Evolutionary conservation across 2,113 vertebrate genomes (phyloP), one percentile per base, ranked within the genome.

Genomic region (Oryzias woworae): DNA sequence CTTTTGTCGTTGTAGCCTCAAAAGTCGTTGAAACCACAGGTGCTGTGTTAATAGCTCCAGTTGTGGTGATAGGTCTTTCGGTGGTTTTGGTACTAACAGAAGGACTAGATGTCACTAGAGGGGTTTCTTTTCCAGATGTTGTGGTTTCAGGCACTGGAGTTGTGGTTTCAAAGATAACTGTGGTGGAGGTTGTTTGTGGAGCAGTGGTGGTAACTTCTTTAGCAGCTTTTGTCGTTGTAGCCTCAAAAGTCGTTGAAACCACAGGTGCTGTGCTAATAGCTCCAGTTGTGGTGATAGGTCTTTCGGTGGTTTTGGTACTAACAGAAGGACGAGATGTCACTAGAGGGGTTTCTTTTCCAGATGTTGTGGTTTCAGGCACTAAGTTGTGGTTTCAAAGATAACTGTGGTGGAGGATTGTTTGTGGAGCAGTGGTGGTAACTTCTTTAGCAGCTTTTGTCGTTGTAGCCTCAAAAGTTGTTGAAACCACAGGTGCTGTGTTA

Each of bases 341-440:
- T 17, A 42, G 14, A 18, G 31, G 8, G 8, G 16, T 41, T 42
- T 36, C 17, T 14, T 0, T 6, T 18, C 41, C 13, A 5, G 13
- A 6, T 20, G 43, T 24, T 17, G 14, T 14, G 4, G 5, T 14
- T n/a, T 1, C 20, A 15, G 46, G 14, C 2, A 48, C 53, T n/a
- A 6, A 26, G 71, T 74, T 22, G 17, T 67, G 2, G 22, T 62
- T 24, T 53, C 66, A 14, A 36, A 53, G 46, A 41, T 13, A 42
- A 16, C 4, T 15, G 67, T 78, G 3, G 60, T 66, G 1, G 53
- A 59, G 0, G 20, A n/a, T 16, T 5, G 60, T 74, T 0, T 23
- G 5, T 14, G 59, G 26, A 0, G 31, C 31, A 0, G 28, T 50
- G 2, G 70, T 71, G 0, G 17, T 20, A 20, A 20, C 17, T 53